These are phyloP conservation scores for Macrotus californicus DNA, from an alignment of 2,113 vertebrate species.

Conservation along the genomic window DNA sequence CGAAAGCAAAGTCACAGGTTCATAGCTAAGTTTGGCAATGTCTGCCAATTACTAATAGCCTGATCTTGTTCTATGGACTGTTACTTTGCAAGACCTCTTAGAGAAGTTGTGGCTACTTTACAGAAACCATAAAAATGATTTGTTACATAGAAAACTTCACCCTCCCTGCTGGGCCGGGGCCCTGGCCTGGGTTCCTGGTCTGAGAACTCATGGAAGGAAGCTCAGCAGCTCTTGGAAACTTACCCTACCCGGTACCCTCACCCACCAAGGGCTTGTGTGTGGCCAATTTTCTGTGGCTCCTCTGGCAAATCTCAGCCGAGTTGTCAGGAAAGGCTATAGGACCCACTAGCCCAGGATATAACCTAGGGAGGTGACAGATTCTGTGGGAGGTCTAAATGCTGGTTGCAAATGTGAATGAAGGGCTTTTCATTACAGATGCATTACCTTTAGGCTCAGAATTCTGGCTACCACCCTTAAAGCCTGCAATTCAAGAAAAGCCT, in stretches of 20 bases:
- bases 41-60: neutral
- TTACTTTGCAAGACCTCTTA: neutral
- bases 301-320: neutral
- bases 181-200: neutral
- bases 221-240: neutral
- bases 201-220: neutral
- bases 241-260: accelerated
- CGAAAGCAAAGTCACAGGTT: neutral
- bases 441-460: neutral
- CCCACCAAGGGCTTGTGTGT: neutral
- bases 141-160: neutral
- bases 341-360: neutral
- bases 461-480: neutral
- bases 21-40: neutral
- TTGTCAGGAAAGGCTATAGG: neutral
- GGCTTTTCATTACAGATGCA: neutral
- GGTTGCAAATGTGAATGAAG: neutral
- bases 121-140: neutral
- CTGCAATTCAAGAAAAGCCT: neutral
- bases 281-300: neutral
- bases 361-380: neutral
- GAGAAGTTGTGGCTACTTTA: neutral
- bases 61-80: neutral
- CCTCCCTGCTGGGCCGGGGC: neutral
- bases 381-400: neutral